A percentile compares a stretch with the other conserved stretches of the same genome.
Evolutionary conservation across 64 coral and sea anemone genomes (phyloP).

Genomic region (Catalaphyllia jardinei): DNA sequence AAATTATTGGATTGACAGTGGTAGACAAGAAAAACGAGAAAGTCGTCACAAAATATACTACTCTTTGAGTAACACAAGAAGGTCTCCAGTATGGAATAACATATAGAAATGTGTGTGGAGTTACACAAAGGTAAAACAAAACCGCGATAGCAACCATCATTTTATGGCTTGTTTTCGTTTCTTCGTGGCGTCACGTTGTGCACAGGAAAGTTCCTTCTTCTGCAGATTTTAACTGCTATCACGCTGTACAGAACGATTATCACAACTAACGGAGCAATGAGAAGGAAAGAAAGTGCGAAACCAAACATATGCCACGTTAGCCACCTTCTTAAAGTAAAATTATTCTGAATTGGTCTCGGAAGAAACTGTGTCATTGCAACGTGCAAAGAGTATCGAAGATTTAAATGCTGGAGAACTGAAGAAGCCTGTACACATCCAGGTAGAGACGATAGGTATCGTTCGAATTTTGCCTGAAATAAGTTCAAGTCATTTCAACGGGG

Average conservation of each 20-base stretch:
- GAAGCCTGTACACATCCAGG: neutral
- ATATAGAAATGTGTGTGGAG: neutral
- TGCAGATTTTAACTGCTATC: neutral
- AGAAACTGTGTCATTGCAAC: neutral
- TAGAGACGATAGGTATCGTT: neutral
- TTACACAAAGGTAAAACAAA: neutral
- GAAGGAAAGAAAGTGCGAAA: neutral
- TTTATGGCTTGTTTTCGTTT: neutral
- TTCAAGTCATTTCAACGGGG: neutral
- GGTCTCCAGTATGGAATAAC: neutral
- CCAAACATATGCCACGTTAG: neutral
- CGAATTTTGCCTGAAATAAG: neutral
- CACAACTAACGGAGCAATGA: neutral
- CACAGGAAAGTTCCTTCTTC: neutral
- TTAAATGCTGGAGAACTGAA: neutral
- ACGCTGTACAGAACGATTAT: neutral
- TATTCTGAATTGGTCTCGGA: neutral
- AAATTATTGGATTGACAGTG: neutral
- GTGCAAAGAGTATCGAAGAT: neutral
- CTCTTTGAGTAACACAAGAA: neutral
- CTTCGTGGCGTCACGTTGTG: neutral
- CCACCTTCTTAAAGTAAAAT: neutral
- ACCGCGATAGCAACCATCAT: neutral
- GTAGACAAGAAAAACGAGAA: too few relatives aligned
- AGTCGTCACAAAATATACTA: too few relatives aligned